phyloP scores from a whole-genome alignment of 2,113 vertebrate species.

The Halichoeres trimaculatus region DNA sequence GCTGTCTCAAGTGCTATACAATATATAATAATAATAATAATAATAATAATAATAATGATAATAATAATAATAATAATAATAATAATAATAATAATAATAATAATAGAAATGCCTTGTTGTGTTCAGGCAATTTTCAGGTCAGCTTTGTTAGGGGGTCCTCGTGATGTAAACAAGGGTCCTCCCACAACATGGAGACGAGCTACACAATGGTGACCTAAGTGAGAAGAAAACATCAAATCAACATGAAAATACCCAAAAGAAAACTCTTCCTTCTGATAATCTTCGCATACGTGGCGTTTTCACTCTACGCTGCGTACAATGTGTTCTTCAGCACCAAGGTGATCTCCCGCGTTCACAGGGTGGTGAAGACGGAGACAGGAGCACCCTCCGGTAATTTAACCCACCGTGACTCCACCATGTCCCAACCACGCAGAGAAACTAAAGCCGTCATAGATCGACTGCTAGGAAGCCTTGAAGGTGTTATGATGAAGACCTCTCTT shows the following conservation, averaged over 20 bases:
- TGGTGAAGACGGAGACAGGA: conserved; percentile 79
- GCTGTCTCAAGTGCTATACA: no score
- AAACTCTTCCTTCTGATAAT: conserved; percentile 85
- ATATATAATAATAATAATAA: no score
- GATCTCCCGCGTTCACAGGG: conserved; percentile 76
- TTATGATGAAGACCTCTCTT: no score
- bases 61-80: no score
- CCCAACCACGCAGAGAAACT: background rate
- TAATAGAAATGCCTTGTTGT: no score
- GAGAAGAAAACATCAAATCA: conserved; percentile 47
- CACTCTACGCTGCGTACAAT: conserved; percentile 92
- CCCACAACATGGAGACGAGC: conserved; percentile 32
- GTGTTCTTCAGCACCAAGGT: conserved; percentile 88
- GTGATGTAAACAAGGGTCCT: conserved; percentile 78
- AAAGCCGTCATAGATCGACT: background rate
- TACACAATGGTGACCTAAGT: conserved; percentile 80
- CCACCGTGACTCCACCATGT: background rate
- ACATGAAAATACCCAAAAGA: conserved; percentile 90
- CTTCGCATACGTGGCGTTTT: conserved; percentile 90
- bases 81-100: no score
- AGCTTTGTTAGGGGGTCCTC: conserved; percentile 40
- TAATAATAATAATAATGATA: no score
- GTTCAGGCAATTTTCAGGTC: conserved; percentile 51
- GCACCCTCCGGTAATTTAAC: conserved; percentile 70
- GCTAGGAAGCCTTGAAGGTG: background rate